Base-by-base conservation (phyloP, 2,797 vertebrate genomes). In the Liparis tanakae region DNA sequence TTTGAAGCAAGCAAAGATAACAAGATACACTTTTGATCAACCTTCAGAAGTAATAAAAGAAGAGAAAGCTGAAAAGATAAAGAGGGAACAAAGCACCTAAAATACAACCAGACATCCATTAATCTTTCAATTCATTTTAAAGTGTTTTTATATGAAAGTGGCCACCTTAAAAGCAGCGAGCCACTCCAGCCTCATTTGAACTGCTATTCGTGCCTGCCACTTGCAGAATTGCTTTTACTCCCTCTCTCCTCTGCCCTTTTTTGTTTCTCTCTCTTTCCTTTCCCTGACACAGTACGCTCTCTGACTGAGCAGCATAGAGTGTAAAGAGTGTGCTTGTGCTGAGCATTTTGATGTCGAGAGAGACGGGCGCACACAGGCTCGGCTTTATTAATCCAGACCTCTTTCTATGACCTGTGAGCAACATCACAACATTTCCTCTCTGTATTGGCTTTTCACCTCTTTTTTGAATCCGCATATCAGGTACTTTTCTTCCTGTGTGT, bases 341-440 rank as follows among this genome's bases (percentile, higher is more conserved):
- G 78, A 89, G 90, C 89, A 93, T 92, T 82, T 64, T 89, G 86
- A 93, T 91, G 90, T 81, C 10, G 72, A 76, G 60, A 62, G 76
- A 62, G 71, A 34, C 48, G 46, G 54, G 79, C 85, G 71, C 85
- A 88, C 84, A 92, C 87, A 92, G 70, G 72, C 85, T 70, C 73
- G 12, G 85, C 87, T 92, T 90, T 91, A 89, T 90, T 79, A 87
- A 85, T 83, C 74, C 77, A 81, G 79, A 87, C 66, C 85, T 85
- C 70, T 63, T 71, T 72, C 74, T 80, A 56, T 85, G 75, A 90
- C 86, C 85, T 76, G 67, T 39, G 72, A 85, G 75, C 67, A 65
- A 69, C 67, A 64, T 71, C 20, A 10, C n/a, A 76, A 72, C 65
- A 72, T 55, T 18, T 48, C 46, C 62, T 18, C 39, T 56, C 39